phyloP scores from a whole-genome alignment of 2,888 invertebrate genomes.

The Xestia rhomboidea region DNA sequence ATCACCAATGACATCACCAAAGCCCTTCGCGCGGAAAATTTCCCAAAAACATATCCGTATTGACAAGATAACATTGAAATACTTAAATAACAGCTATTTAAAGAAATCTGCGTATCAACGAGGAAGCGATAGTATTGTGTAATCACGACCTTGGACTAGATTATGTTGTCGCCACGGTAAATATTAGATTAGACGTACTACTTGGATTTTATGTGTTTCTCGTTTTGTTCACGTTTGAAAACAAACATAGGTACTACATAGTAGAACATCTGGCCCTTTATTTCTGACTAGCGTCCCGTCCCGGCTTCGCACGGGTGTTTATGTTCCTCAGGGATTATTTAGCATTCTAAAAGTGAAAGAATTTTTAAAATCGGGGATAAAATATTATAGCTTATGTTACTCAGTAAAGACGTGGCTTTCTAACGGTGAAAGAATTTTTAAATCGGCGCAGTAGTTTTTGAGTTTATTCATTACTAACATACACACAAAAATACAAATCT shows the following conservation, averaged over 20 bases:
- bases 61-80: conserved; percentile 30
- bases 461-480: no score
- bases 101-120: conserved; percentile 43
- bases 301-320: no score
- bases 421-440: no score
- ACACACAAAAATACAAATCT: no score
- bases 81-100: conserved; percentile 24
- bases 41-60: conserved; percentile 12
- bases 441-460: no score
- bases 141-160: conserved; percentile 64
- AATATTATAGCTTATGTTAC: no score
- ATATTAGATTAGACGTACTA: conserved; percentile 29
- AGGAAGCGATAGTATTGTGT: conserved; percentile 64
- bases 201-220: conserved; percentile 2
- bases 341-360: no score
- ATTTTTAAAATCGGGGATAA: no score
- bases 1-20: background rate
- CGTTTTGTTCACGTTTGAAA: background rate
- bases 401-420: no score
- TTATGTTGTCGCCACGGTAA: conserved; percentile 49
- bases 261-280: background rate
- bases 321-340: no score
- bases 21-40: conserved; percentile 10
- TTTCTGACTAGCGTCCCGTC: no score
- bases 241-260: background rate